Conservation (phyloP, 2,888 invertebrate genomes). For the Phanerotoma sp. region DNA sequence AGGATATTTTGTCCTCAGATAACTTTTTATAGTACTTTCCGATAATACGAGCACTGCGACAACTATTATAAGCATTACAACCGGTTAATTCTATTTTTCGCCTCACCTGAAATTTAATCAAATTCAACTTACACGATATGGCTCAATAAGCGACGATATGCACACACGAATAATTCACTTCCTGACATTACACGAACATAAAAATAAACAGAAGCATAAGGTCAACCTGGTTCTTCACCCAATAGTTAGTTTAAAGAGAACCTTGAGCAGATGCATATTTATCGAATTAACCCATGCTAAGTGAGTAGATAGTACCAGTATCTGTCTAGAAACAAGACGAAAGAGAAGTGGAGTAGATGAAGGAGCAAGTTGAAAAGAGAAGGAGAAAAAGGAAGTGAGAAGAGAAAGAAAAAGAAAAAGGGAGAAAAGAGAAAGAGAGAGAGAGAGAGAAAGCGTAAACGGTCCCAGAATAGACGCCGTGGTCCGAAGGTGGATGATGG, state of each 20-base stretch:
- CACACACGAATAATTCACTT: no score
- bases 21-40: no score
- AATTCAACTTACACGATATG: no score
- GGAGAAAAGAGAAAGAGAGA: constrained; percentile 21
- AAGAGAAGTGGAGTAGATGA: constrained; percentile 27
- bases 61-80: no score
- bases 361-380: background rate
- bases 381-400: no score
- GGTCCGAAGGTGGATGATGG: constrained; percentile 51
- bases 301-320: constrained; percentile 27
- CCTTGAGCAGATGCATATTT: constrained; percentile 41
- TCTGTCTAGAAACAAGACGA: constrained; percentile 28
- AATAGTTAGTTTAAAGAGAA: constrained; percentile 26
- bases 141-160: no score
- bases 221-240: background rate
- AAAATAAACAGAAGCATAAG: constrained; percentile 1
- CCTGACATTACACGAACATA: no score
- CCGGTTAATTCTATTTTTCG: no score
- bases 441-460: background rate
- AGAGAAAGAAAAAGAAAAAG: constrained; percentile 30
- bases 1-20: no score
- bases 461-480: constrained; percentile 35
- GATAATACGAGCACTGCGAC: no score
- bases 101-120: no score
- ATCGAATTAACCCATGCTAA: constrained; percentile 41